Evolutionary conservation across 2,113 vertebrate species (phyloP).

Genomic region (Ictalurus punctatus): DNA sequence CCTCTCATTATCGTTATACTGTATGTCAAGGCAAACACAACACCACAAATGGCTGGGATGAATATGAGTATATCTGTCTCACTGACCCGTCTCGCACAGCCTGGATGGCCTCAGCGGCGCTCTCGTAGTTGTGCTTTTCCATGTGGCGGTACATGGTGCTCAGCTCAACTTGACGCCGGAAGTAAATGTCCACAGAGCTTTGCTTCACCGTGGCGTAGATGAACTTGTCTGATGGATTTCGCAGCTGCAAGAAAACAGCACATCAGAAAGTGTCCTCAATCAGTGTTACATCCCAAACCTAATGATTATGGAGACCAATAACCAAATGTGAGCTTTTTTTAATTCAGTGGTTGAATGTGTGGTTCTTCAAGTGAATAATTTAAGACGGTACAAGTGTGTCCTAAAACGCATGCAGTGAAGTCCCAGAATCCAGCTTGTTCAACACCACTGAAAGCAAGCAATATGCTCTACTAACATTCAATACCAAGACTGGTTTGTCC

Average conservation of each 20-base stretch:
- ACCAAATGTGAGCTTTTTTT: background rate
- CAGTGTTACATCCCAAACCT: background rate
- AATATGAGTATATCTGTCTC: background rate
- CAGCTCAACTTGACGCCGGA: slow-evolving; percentile 95
- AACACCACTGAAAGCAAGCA: slow-evolving; percentile 4
- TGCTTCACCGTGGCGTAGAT: slow-evolving; percentile 99
- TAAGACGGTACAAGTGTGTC: slow-evolving; percentile 18
- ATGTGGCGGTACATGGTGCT: slow-evolving; percentile 99
- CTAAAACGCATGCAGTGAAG: slow-evolving; percentile 13
- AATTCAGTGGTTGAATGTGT: background rate
- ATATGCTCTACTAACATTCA: background rate
- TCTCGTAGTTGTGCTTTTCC: slow-evolving; percentile 99
- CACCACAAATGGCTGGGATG: background rate
- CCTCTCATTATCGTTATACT: background rate
- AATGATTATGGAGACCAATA: background rate
- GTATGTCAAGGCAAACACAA: background rate
- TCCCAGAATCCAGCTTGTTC: slow-evolving; percentile 15
- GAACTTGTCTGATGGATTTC: slow-evolving; percentile 97
- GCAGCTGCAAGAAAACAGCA: slow-evolving; percentile 73
- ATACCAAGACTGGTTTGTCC: background rate
- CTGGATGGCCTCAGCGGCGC: slow-evolving; percentile 95
- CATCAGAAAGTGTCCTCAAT: background rate
- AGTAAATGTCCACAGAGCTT: slow-evolving; percentile 99
- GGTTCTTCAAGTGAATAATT: background rate
- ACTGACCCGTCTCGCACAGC: slow-evolving; percentile 94